Evolutionary conservation across 64 coral and sea anemone genomes (phyloP), one percentile per base, ranked within the genome.

Genomic region (Catalaphyllia jardinei): DNA sequence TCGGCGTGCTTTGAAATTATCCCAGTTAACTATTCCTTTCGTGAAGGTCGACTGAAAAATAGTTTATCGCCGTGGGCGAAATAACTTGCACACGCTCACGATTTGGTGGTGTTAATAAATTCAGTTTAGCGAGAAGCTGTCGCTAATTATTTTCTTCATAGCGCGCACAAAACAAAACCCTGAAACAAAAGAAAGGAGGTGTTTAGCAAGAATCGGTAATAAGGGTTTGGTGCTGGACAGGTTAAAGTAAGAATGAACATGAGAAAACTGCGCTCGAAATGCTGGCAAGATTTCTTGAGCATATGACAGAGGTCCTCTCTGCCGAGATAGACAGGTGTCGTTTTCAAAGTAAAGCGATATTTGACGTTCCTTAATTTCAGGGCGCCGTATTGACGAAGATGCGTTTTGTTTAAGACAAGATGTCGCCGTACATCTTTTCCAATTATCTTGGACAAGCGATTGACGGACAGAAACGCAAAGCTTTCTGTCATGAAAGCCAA

Each of bases 341-440:
- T 17, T 2, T 27, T 80, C 5, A 30, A 80, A 80, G 29, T 31
- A 25, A 19, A 71, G 20, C 31, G 22, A 85, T 85, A 85, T 71
- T 71, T 85, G 63, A 24, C 39, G 17, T 71, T 71, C 20, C 31
- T 46, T 67, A 69, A 39, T 25, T 77, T 46, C 62, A 12, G 10
- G 81, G 81, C 81, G 81, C 81, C 81, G 8, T 38, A 27, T 31
- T 83, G 31, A 83, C 79, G 59, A 83, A 65, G 79, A 29, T 29
- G 19, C 60, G 12, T 65, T 2, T 65, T 65, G 60, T 39, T 10
- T 24, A 65, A 65, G 79, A 83, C 81, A 85, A 24, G 63, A 51
- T 85, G 81, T 64, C 81, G 81, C 81, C 62, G 16, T 17, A 30
- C 17, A 80, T 17, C 29, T 55, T 16, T 51, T 35, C 31, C 54